Percentiles rank a stretch among this genome's conserved stretches.
Evolutionary conservation across 2,888 invertebrate genomes (phyloP).

Genomic region (Drosophila formosana): DNA sequence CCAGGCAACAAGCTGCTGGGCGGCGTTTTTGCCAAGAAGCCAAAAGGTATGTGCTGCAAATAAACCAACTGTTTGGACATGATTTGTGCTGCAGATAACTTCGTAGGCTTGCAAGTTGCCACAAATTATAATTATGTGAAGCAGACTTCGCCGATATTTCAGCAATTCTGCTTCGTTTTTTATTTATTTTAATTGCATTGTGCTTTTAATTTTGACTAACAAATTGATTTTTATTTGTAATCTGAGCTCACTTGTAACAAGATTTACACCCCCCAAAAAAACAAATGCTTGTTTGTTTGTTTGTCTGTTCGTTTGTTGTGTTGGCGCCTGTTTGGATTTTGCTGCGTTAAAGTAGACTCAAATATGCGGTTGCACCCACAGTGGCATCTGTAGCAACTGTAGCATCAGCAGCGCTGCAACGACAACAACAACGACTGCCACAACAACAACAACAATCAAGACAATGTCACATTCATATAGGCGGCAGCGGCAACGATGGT

Average conservation of each 20-base stretch:
- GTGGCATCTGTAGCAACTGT: slow-evolving; percentile 41
- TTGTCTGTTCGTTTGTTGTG: slow-evolving; percentile 83
- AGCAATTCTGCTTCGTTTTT: not conserved
- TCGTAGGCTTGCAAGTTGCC: not conserved
- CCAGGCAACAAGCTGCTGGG: slow-evolving; percentile 82
- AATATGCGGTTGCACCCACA: slow-evolving; percentile 81
- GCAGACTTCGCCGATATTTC: not conserved
- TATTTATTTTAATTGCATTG: slow-evolving; percentile 16
- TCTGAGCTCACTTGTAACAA: slow-evolving; percentile 39
- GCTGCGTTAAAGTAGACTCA: slow-evolving; percentile 84
- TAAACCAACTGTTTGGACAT: not conserved
- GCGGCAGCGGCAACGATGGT: slow-evolving; percentile 87
- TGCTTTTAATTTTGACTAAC: slow-evolving; percentile 52
- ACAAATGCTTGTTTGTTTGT: slow-evolving; percentile 52
- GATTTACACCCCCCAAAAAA: slow-evolving; percentile 1
- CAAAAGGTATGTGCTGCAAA: slow-evolving; percentile 72
- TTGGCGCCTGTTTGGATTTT: slow-evolving; percentile 83
- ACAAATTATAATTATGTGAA: not conserved
- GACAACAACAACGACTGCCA: slow-evolving; percentile 53
- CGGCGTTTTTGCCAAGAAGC: slow-evolving; percentile 84
- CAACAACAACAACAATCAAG: slow-evolving; percentile 85
- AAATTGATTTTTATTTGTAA: slow-evolving; percentile 28
- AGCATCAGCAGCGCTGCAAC: slow-evolving; percentile 30
- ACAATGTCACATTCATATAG: slow-evolving; percentile 96
- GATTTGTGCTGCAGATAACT: slow-evolving; percentile 31